phyloP scores from a whole-genome alignment of 2,888 invertebrate genomes.

The Cistogaster globosa region DNA sequence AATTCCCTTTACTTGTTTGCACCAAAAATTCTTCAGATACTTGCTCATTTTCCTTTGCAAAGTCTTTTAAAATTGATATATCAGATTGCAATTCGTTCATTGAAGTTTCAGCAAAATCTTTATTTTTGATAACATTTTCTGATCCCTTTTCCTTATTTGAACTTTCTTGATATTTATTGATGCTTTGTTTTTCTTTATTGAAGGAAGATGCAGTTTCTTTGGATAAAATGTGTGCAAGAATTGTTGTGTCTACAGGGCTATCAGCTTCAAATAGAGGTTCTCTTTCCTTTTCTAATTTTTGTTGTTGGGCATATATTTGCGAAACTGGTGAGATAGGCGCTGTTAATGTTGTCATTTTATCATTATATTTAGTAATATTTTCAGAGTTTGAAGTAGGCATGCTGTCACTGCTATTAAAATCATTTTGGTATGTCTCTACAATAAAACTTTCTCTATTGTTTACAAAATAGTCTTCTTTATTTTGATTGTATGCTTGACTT shows the following conservation, averaged over 20 bases:
- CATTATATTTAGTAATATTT: background rate
- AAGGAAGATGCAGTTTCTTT: constrained; percentile 16
- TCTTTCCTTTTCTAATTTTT: constrained; percentile 73
- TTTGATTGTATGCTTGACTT: background rate
- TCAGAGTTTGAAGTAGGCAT: background rate
- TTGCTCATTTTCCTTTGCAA: background rate
- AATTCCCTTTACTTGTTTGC: constrained; percentile 27
- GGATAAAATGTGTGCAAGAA: background rate
- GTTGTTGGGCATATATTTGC: constrained; percentile 72
- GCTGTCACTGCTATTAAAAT: constrained; percentile 45
- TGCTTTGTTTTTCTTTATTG: constrained; percentile 3
- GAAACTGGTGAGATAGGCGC: background rate
- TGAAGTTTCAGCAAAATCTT: background rate
- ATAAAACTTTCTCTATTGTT: constrained; percentile 70
- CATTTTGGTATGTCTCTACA: constrained; percentile 69
- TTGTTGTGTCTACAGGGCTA: constrained; percentile 39
- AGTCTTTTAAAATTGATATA: constrained; percentile 15
- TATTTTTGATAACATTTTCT: background rate
- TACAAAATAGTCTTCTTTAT: constrained; percentile 8
- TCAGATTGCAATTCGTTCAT: constrained; percentile 8
- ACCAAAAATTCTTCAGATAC: background rate
- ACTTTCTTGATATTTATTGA: background rate
- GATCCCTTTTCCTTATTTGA: background rate
- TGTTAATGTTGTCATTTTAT: constrained; percentile 72
- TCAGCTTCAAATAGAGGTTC: constrained; percentile 73